Percentiles rank a stretch among this genome's conserved stretches.
These are phyloP conservation scores for Halcyon chelicuti DNA, from an alignment of 2,797 vertebrate genomes.

Conservation along the genomic window DNA sequence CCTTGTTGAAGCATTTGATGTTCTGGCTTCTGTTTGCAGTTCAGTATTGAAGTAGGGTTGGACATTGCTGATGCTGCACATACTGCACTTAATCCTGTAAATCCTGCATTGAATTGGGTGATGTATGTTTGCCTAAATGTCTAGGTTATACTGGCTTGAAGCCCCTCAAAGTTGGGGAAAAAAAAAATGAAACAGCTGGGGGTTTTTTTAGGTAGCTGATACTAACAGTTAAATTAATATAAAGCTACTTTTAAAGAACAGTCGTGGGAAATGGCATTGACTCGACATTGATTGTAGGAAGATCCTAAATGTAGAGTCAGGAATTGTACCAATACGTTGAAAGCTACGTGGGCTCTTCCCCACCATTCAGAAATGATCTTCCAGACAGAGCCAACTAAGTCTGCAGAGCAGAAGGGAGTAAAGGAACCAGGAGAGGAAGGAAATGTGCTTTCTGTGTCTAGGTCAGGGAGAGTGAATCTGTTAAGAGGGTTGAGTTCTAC, in stretches of 20 bases:
- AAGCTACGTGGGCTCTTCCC: neutral
- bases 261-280: neutral
- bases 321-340: neutral
- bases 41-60: neutral
- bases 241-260: neutral
- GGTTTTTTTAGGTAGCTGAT: neutral
- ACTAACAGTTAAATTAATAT: neutral
- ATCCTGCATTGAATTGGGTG: neutral
- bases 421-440: neutral
- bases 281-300: neutral
- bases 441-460: neutral
- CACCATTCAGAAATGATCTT: rapidly evolving
- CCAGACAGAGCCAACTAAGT: neutral
- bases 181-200: neutral
- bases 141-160: neutral
- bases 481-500: neutral
- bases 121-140: neutral
- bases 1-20: neutral
- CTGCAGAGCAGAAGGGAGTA: neutral
- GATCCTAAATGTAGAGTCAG: neutral
- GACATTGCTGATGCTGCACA: neutral
- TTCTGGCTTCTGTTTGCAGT: neutral
- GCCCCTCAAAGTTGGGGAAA: neutral
- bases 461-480: neutral
- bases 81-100: neutral